Base-by-base conservation (phyloP, 2,113 vertebrate species). In the Epinephelus fuscoguttatus region DNA sequence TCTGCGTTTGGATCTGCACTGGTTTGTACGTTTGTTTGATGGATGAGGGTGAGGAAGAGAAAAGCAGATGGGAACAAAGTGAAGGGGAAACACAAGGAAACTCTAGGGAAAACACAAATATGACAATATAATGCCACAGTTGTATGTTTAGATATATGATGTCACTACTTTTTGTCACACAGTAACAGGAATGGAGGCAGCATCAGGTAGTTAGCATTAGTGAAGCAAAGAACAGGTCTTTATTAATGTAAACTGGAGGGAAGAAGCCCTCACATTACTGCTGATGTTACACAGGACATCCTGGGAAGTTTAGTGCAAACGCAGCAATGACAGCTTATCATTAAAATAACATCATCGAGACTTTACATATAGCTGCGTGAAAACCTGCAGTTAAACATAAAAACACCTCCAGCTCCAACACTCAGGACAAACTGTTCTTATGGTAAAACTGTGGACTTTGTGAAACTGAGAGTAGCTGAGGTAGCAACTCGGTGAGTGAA, bases 381-480 rank as follows among this genome's bases (percentile, higher is more conserved):
- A 64, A 70, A 7, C 17, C n/a, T 61, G 21, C 4, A 70, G 25
- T 21, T 37, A 7, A 40, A 17, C 11, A 53, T 40, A 19, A 33
- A 57, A 40, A 30, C 0, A 9, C 40, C 42, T 63, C 45, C 50
- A 49, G 37, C 37, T 14, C 57, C 25, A 50, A 56, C 37, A 56
- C 19, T 37, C 23, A 73, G 76, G 30, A 80, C 71, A 84, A 70
- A 72, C 27, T 70, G 70, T 81, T 79, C 56, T 49, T 62, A 6
- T 37, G 47, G 71, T 49, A 21, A 30, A 73, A 56, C 18, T 67
- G 78, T 66, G 33, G 33, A 27, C 6, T 84, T 21, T 63, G 55
- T 80, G 64, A 83, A 59, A 76, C 18, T 42, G 72, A 75, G 56
- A 60, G 63, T 13, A 60, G 75, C 81, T 78, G 74, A 69, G 56